Base-by-base conservation (phyloP, 2,797 vertebrate genomes). In the Meda fulgida region DNA sequence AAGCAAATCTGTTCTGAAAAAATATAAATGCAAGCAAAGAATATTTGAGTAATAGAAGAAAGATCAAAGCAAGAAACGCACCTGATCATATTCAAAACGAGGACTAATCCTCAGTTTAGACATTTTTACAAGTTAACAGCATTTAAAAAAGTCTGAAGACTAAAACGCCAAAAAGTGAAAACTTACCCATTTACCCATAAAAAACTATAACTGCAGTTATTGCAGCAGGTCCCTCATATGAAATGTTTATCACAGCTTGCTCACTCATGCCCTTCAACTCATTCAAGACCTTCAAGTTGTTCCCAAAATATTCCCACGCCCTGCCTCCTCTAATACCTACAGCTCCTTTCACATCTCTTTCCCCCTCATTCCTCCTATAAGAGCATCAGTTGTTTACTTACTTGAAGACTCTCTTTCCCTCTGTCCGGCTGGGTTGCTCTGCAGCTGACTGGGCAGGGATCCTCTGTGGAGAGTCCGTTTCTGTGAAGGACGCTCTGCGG, bases 391-490 rank as follows among this genome's bases (percentile, higher is more conserved):
- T 21, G 34, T 63, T 53, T 77, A 91, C 96, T 95, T 92, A 97
- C 96, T 95, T 97, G 90, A 96, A 95, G 86, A 94, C 3, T 1
- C 93, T 95, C 78, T 93, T 95, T 84, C 94, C 95, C 10, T 93
- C 88, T 0, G 87, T 72, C 84, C 81, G 89, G 72, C 89, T 89
- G 78, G 67, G 80, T 84, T 91, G 86, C 0, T 89, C 84, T 0
- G 1, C 8, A 0, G 80, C 73, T 0, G 87, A 82, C 70, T 87
- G 85, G n/a, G 92, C 88, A 0, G 86, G 58, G 0, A 89, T 66
- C 0, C 89, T 92, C 90, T 71, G 92, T 77, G 88, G 91, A 67
- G 86, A 87, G 84, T 78, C 83, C 2, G 85, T 5, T 29, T 85
- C 91, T 89, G 60, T 36, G 5, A 88, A 79, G 85, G 85, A 85